These are phyloP conservation scores for Tokudaia tokunoshimensis DNA, from an alignment of 2,797 vertebrate species.

Conservation along the genomic window DNA sequence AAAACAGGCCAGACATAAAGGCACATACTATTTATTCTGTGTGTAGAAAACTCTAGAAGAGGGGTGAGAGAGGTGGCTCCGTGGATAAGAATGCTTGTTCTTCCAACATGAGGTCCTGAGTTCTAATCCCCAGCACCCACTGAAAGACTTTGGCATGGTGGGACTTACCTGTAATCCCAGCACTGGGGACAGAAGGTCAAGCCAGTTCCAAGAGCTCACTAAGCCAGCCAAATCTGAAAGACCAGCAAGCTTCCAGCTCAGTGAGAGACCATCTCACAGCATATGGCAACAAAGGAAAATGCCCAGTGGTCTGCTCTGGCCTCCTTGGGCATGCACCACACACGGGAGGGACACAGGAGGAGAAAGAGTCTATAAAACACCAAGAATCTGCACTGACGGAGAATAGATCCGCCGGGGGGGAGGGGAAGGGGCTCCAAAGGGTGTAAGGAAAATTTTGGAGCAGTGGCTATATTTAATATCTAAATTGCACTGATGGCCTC, in stretches of 20 bases:
- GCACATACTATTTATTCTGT: neutral
- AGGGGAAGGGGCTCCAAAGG: no score
- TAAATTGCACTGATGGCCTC: neutral
- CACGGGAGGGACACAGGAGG: neutral
- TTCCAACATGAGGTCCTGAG: neutral
- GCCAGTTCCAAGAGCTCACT: neutral
- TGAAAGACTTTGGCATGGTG: neutral
- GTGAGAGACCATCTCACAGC: no score
- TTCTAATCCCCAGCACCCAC: neutral
- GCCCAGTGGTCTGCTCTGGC: neutral
- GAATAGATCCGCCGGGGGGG: no score
- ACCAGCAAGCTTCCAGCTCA: neutral
- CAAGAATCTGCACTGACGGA: conserved; percentile 3
- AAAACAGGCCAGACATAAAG: neutral
- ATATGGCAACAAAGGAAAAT: no score
- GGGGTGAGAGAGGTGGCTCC: neutral
- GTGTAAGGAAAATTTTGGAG: neutral
- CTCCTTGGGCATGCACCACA: neutral
- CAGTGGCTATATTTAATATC: neutral
- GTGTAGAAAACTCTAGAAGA: conserved; percentile 5
- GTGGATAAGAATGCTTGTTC: neutral
- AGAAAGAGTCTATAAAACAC: neutral
- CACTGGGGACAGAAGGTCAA: neutral
- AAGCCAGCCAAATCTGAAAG: neutral
- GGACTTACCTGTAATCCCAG: neutral